A percentile compares a stretch with the other conserved stretches of the same genome.
phyloP scores from a whole-genome alignment of 1,140 invertebrate species.

The Mizuhopecten yessoensis region DNA sequence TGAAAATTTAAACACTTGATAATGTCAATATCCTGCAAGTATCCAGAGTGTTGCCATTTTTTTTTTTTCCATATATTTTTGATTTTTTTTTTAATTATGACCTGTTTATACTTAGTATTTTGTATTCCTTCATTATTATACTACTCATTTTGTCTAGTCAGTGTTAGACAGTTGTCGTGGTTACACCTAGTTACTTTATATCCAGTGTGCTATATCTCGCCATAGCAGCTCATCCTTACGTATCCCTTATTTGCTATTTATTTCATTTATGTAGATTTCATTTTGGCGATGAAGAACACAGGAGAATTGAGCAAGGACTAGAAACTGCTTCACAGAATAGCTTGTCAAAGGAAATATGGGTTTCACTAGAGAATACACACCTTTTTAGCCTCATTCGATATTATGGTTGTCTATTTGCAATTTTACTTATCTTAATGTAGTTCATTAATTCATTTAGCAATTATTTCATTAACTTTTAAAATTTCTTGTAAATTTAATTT shows the following conservation, averaged over 20 bases:
- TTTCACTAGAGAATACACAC: not conserved
- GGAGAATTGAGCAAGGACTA: not conserved
- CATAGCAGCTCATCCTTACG: not conserved
- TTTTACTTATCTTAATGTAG: conserved; percentile 8
- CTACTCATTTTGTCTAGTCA: conserved; percentile 34
- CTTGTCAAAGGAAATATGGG: not conserved
- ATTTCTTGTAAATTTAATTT: not conserved
- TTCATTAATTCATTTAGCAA: not conserved
- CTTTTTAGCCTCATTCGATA: conserved; percentile 24
- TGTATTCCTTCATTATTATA: not conserved
- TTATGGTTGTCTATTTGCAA: conserved; percentile 37
- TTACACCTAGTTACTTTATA: not conserved
- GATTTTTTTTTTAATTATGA: not conserved
- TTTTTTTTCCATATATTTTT: not conserved
- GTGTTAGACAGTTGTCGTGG: not conserved
- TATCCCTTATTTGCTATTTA: not conserved
- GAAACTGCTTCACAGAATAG: conserved; percentile 14
- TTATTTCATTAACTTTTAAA: not conserved
- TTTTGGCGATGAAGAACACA: not conserved
- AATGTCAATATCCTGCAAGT: too few relatives aligned
- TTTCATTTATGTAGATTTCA: not conserved
- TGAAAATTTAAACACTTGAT: too few relatives aligned
- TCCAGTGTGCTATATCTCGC: conserved; percentile 1
- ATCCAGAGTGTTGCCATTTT: conserved; percentile 8
- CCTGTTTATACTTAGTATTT: not conserved